These are phyloP conservation scores for Mizuhopecten yessoensis DNA, from an alignment of 1,140 invertebrate species.

Conservation along the genomic window DNA sequence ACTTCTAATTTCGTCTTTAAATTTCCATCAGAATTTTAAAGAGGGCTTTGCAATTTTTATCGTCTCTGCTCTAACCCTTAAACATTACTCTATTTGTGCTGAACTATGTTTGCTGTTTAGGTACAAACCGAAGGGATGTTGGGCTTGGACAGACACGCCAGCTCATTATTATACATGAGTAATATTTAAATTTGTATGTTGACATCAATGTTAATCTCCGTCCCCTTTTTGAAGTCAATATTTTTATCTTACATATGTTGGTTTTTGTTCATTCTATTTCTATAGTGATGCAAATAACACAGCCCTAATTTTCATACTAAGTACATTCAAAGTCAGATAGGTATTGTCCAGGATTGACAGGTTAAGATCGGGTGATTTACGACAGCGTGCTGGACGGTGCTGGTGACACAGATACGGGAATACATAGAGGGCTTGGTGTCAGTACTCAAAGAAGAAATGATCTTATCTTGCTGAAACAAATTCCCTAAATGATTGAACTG, in stretches of 20 bases:
- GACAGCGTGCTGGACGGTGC: neutral
- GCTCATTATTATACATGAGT: neutral
- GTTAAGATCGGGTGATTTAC: neutral
- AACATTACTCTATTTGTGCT: no score
- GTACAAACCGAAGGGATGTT: no score
- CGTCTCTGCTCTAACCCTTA: no score
- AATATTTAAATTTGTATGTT: neutral
- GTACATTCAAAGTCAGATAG: neutral
- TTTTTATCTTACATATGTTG: neutral
- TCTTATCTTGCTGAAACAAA: neutral
- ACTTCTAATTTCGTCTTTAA: no score
- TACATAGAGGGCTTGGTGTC: neutral
- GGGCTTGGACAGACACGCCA: no score
- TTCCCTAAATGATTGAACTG: constrained; percentile 27
- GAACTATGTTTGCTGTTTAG: no score
- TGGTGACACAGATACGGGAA: neutral
- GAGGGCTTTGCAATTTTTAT: no score
- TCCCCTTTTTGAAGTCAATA: neutral
- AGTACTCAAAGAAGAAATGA: neutral
- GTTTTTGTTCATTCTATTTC: neutral
- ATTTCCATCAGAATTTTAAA: no score
- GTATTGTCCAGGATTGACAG: neutral
- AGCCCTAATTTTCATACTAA: neutral
- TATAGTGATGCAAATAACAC: neutral
- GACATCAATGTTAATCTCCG: neutral